A percentile compares a stretch with the other conserved stretches of the same genome.
These are phyloP conservation scores for Latrodectus geometricus DNA, from an alignment of 1,140 invertebrate species.

Conservation along the genomic window DNA sequence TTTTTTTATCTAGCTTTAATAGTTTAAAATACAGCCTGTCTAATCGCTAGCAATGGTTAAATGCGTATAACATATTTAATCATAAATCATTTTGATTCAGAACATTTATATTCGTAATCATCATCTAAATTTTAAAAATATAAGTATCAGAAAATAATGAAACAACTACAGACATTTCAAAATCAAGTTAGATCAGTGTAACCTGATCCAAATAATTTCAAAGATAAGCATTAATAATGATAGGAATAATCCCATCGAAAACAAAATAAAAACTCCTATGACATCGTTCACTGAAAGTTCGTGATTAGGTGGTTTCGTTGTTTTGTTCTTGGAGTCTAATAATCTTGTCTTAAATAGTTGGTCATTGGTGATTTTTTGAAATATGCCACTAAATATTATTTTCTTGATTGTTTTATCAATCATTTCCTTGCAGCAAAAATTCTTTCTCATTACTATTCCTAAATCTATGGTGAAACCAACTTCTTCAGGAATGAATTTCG, in stretches of 20 bases:
- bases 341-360: background rate
- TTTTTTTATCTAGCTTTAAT: too few relatives aligned
- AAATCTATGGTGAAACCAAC: background rate
- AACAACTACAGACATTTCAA: too few relatives aligned
- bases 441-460: background rate
- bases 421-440: constrained; percentile 6
- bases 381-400: background rate
- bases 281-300: background rate
- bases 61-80: too few relatives aligned
- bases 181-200: too few relatives aligned
- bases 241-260: background rate
- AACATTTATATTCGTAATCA: too few relatives aligned
- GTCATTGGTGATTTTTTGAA: background rate
- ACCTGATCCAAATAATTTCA: background rate
- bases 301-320: background rate
- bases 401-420: background rate
- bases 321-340: constrained; percentile 43
- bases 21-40: too few relatives aligned
- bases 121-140: too few relatives aligned
- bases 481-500: background rate
- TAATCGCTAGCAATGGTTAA: too few relatives aligned
- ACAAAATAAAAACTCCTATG: background rate
- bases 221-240: background rate
- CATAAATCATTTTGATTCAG: too few relatives aligned
- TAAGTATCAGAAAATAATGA: too few relatives aligned